Base-by-base conservation (phyloP, 2,113 vertebrate species). In the Melanotaenia duboulayi region DNA sequence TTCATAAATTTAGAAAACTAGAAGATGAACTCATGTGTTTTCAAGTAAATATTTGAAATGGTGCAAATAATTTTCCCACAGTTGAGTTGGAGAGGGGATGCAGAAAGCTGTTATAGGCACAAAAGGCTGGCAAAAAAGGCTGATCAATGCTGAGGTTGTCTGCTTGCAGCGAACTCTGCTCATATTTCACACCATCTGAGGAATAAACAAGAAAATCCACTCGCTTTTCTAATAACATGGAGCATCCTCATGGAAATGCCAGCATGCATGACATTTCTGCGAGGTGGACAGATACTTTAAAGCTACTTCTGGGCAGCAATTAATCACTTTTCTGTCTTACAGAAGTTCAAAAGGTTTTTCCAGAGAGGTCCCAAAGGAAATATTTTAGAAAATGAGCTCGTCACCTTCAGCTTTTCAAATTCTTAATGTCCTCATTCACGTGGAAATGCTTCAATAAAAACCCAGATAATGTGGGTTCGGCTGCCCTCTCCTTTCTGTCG, bases 401-500 rank as follows among this genome's bases (percentile, higher is more conserved):
- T 59, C 32, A 19, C 50, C 17, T 17, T 51, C 28, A 52, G 46
- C 37, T 64, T 22, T 39, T 48, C 58, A 14, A 2, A 48, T 51
- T 57, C 25, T 51, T 52, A 24, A 67, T n/a, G 51, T 73, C 55
- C 66, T 58, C 50, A 72, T 65, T 78, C 57, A 50, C 52, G 7
- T 11, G 19, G 44, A 71, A 46, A 5, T 14, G 66, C 65, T 69
- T 70, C 61, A 73, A 67, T 64, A 71, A 60, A 75, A 71, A 39
- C 24, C 22, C 32, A 14, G 44, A 66, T 57, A 67, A 76, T 66
- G 61, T 63, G 66, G 69, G 50, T 57, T 81, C 79, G 65, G 81
- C 75, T 78, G 80, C 76, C 72, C 58, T 62, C 76, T 68, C 66
- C 59, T 72, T 79, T 69, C 79, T 62, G 72, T 23, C 56, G 22